Evolutionary conservation across 2,113 vertebrate genomes (phyloP).

Genomic region (Muntiacus reevesi): DNA sequence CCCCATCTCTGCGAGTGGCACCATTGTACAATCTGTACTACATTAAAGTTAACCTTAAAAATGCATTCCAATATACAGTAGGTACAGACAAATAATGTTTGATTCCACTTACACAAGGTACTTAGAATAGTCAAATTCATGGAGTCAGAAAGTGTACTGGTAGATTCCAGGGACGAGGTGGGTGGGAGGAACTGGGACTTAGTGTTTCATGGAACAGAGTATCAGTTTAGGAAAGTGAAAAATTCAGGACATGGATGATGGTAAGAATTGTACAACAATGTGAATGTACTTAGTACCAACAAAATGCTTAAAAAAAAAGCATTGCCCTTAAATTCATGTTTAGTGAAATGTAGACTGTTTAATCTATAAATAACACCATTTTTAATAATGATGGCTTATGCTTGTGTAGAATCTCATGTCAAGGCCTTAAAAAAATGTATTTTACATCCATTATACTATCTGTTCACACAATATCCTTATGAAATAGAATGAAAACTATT

Average conservation of each 20-base stretch:
- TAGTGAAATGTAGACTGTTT: not conserved
- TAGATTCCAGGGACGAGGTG: not conserved
- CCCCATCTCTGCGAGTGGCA: not conserved
- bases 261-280: not conserved
- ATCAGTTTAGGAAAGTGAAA: not conserved
- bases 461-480: not conserved
- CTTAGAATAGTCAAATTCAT: not conserved
- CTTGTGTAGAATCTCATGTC: not conserved
- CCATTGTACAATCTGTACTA: not conserved
- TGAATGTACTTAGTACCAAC: not conserved
- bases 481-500: not conserved
- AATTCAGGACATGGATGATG: not conserved
- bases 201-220: not conserved
- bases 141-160: not conserved
- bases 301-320: not conserved
- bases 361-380: not conserved
- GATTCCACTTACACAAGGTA: not conserved
- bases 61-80: not conserved
- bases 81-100: not conserved
- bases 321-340: not conserved
- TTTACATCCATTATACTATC: not conserved
- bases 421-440: not conserved
- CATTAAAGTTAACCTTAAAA: not conserved
- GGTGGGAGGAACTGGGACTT: not conserved
- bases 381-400: not conserved